Percentiles rank a stretch among this genome's conserved stretches.
Conservation (phyloP, 1,140 invertebrate species). For the Lethrus apterus region DNA sequence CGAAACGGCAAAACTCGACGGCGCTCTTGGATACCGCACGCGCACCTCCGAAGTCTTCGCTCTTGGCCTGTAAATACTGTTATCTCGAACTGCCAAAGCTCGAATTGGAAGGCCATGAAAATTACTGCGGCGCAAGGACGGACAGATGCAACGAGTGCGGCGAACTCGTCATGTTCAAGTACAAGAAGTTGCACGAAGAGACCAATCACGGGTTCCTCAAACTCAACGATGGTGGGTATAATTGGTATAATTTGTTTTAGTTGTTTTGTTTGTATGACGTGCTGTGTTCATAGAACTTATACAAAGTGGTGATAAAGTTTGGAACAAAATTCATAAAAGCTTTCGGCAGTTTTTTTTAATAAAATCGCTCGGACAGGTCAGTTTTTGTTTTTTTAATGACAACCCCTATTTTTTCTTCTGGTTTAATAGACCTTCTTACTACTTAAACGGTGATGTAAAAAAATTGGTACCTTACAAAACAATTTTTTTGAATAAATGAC, state of each 20-base stretch:
- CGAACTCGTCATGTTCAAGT: conserved; percentile 59
- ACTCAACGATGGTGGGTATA: conserved; percentile 46
- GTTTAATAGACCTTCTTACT: no score
- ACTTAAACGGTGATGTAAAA: no score
- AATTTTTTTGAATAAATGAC: no score
- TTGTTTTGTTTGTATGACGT: background rate
- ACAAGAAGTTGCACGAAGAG: conserved; percentile 54
- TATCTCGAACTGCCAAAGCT: conserved; percentile 52
- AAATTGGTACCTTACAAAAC: no score
- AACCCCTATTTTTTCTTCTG: no score
- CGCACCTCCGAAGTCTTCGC: conserved; percentile 14
- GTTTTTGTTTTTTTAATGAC: no score
- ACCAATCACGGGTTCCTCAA: conserved; percentile 53
- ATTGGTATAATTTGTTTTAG: background rate
- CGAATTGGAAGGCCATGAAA: conserved; percentile 51
- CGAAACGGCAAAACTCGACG: no score
- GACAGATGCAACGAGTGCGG: conserved; percentile 56
- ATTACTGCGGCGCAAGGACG: conserved; percentile 60
- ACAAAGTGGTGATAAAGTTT: no score
- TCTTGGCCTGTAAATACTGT: conserved; percentile 52
- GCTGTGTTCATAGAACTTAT: no score
- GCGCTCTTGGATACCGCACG: conserved; percentile 4
- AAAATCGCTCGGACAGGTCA: no score
- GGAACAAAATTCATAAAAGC: no score
- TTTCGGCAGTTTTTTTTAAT: no score